Evolutionary conservation across 2,797 vertebrate genomes (phyloP), one percentile per base, ranked within the genome.

Genomic region (Myripristis murdjan): DNA sequence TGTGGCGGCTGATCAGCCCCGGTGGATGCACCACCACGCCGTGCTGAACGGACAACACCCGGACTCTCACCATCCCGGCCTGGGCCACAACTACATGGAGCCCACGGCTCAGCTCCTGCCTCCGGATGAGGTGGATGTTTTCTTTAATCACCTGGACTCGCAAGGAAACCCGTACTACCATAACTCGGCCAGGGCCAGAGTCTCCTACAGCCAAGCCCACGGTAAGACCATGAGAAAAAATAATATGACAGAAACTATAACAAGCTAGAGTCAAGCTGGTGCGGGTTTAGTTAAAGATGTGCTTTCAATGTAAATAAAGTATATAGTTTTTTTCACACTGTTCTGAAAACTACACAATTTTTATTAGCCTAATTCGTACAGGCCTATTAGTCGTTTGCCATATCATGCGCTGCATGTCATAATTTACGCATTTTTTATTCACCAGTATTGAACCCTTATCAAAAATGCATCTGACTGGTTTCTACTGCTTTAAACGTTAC

Each of bases 41-140:
- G 93, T 98, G 68, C 93, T 98, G 72, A 98, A 97, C 70, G 95
- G 95, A 57, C 96, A 97, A 83, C 97, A 98, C 92, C 95, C 97
- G 56, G 96, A 97, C 79, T 90, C 95, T 26, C 96, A 97, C 87
- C 97, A 97, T 55, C 95, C 94, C 23, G 94, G 96, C 72, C 93
- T 98, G 90, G 91, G 95, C 28, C 97, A 98, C 79, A 96, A 94
- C 92, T 99, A 97, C 88, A 97, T 97, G 95, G 98, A 99, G 87
- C 96, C 96, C 18, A 86, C 96, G 41, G 91, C 97, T 26, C 96
- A 97, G 92, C 95, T 99, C 48, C 94, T 99, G 88, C 97, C 97
- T 37, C 97, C 97, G 1, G 98, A 99, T 35, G 98, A 99, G 85
- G 97, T 99, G 90, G 98, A 99, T 64, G 96, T 98, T 85, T 99